These are phyloP conservation scores for Prosapia bicincta DNA, from an alignment of 2,888 invertebrate species.

Conservation along the genomic window DNA sequence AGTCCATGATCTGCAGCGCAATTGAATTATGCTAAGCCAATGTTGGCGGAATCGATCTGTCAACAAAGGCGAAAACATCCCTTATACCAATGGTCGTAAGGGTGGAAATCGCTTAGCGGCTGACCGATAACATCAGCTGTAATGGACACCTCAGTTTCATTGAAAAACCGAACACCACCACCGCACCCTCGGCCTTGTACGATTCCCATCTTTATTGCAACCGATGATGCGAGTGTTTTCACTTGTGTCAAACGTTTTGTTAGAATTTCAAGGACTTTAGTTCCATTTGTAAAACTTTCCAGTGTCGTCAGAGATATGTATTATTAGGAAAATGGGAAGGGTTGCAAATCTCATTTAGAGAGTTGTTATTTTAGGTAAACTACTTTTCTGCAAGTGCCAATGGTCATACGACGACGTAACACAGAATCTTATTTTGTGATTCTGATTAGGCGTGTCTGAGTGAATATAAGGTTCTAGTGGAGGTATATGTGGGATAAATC, in stretches of 20 bases:
- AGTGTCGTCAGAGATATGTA: too few relatives aligned
- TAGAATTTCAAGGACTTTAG: too few relatives aligned
- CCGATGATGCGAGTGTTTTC: not conserved
- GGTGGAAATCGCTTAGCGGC: conserved; percentile 17
- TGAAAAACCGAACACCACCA: conserved; percentile 10
- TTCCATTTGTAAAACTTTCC: too few relatives aligned
- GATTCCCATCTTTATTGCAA: conserved; percentile 22
- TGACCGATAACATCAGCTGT: conserved; percentile 20
- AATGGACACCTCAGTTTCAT: conserved; percentile 25
- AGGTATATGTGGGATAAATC: too few relatives aligned
- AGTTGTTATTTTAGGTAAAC: too few relatives aligned
- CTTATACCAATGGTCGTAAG: conserved; percentile 2
- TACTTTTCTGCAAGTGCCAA: too few relatives aligned
- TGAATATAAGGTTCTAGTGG: too few relatives aligned
- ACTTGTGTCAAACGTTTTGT: not conserved
- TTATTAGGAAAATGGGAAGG: too few relatives aligned
- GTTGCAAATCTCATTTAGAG: too few relatives aligned
- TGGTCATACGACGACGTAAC: too few relatives aligned
- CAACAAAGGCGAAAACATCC: not conserved
- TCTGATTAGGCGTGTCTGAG: too few relatives aligned
- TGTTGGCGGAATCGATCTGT: conserved; percentile 10
- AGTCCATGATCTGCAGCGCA: conserved; percentile 3
- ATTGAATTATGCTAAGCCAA: conserved; percentile 22
- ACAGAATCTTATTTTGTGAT: too few relatives aligned
- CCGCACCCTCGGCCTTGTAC: not conserved